Evolutionary conservation across 2,113 vertebrate species (phyloP).

Genomic region (Chionomys nivalis): DNA sequence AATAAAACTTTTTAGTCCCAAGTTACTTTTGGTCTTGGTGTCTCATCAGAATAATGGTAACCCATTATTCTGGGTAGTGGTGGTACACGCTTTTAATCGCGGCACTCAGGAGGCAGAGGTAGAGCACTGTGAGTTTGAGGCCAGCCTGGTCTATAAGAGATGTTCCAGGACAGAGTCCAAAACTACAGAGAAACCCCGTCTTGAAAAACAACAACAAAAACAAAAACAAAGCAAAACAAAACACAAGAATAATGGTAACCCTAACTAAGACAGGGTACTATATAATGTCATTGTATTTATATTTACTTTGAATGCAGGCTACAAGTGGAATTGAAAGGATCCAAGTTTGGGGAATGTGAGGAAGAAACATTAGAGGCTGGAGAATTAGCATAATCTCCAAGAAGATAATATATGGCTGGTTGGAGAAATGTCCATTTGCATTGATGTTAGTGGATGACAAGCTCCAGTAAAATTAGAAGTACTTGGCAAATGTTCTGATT

Average conservation of each 20-base stretch:
- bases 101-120: too few relatives aligned
- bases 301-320: not conserved
- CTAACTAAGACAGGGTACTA: not conserved
- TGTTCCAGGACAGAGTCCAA: too few relatives aligned
- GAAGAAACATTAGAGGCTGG: not conserved
- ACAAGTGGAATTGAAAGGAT: not conserved
- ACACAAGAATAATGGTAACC: not conserved
- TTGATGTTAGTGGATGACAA: not conserved
- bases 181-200: too few relatives aligned
- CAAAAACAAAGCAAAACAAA: too few relatives aligned
- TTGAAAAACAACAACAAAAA: too few relatives aligned
- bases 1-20: not conserved
- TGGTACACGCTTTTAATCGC: too few relatives aligned
- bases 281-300: not conserved
- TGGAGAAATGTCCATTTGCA: not conserved
- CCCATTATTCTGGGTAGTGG: too few relatives aligned
- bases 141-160: too few relatives aligned
- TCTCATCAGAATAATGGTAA: not conserved
- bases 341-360: not conserved
- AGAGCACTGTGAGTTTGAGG: too few relatives aligned
- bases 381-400: not conserved
- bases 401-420: not conserved
- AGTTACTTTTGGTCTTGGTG: not conserved
- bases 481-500: not conserved
- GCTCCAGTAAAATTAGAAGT: not conserved